A percentile compares a stretch with the other conserved stretches of the same genome.
phyloP scores from a whole-genome alignment of 2,888 invertebrate species.

The Anthophora plumipes region DNA sequence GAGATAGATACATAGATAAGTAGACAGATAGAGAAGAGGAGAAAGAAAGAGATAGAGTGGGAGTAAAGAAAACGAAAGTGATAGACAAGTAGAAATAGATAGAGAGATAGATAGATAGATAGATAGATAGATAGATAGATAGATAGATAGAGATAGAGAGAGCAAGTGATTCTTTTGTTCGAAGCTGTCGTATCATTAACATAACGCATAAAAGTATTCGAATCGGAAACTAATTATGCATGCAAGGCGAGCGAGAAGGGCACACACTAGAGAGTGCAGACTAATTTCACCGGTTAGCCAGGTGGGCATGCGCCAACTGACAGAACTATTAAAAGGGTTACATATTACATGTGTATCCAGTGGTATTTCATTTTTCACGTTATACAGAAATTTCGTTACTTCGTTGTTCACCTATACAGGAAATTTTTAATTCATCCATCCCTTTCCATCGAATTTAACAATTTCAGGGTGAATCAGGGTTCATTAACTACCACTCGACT shows the following conservation, averaged over 20 bases:
- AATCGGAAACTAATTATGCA: conserved; percentile 77
- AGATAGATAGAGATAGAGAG: conserved; percentile 28
- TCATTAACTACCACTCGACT: no score
- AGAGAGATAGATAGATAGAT: no score
- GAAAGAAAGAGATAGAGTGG: conserved; percentile 22
- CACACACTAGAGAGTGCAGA: conserved; percentile 83
- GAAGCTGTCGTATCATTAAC: conserved; percentile 71
- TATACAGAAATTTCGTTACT: not conserved
- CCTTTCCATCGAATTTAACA: no score
- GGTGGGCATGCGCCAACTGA: conserved; percentile 84
- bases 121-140: no score
- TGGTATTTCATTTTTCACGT: conserved; percentile 77
- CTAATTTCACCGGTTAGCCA: conserved; percentile 80
- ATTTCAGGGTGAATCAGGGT: no score
- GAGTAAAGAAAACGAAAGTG: not conserved
- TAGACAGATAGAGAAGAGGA: conserved; percentile 32
- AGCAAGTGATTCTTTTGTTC: conserved; percentile 50
- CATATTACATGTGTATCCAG: conserved; percentile 70
- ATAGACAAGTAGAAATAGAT: conserved; percentile 25
- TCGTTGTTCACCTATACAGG: no score
- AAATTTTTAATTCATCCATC: no score
- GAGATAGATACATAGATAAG: conserved; percentile 24
- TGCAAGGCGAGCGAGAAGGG: conserved; percentile 80
- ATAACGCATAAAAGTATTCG: conserved; percentile 63
- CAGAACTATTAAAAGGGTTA: conserved; percentile 72